Percentiles rank a stretch among this genome's conserved stretches.
phyloP scores from a whole-genome alignment of 2,888 invertebrate species.

The Phyllotreta cruciferae region DNA sequence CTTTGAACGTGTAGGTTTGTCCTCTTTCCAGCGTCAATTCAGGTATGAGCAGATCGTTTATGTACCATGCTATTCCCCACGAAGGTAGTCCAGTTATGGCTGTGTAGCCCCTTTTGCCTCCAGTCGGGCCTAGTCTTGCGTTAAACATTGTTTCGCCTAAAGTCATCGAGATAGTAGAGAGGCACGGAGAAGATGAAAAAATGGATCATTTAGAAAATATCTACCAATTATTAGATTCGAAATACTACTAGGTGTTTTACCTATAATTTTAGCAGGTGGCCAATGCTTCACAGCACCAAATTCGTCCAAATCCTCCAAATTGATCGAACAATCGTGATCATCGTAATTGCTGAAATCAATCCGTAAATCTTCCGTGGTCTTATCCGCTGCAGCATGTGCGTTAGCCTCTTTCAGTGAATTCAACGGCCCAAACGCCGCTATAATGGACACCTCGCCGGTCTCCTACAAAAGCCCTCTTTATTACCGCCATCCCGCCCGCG shows the following conservation, averaged over 20 bases:
- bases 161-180: conserved; percentile 21
- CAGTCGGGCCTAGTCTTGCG: conserved; percentile 84
- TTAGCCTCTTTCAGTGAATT: conserved; percentile 83
- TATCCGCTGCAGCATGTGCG: conserved; percentile 78
- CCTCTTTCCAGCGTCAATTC: conserved; percentile 89
- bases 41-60: conserved; percentile 89
- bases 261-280: conserved; percentile 70
- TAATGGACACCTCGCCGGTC: conserved; percentile 61
- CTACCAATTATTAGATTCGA: background rate
- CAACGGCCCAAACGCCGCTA: conserved; percentile 87
- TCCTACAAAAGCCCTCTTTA: background rate
- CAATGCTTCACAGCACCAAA: conserved; percentile 71
- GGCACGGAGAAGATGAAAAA: background rate
- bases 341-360: conserved; percentile 79
- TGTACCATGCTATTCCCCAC: conserved; percentile 93
- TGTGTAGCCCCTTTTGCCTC: conserved; percentile 80
- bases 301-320: conserved; percentile 69
- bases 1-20: conserved; percentile 82
- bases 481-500: background rate
- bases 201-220: background rate
- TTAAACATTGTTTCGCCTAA: conserved; percentile 68
- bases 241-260: conserved; percentile 40
- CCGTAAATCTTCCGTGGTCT: conserved; percentile 74
- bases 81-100: conserved; percentile 81
- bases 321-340: conserved; percentile 76